Evolutionary conservation across 2,113 vertebrate species (phyloP).

Genomic region (Callaeas wilsoni): DNA sequence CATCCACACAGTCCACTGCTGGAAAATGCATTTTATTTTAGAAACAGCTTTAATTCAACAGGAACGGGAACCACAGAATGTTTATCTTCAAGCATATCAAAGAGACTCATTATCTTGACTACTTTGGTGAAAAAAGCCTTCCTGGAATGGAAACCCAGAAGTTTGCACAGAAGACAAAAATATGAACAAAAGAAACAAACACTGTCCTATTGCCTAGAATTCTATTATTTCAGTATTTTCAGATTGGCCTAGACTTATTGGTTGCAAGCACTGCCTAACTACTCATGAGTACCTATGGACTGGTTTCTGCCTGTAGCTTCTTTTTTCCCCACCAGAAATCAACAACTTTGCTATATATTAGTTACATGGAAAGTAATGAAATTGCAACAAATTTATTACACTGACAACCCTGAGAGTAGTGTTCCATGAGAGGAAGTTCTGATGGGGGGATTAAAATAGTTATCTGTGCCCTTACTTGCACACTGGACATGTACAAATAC

Average conservation of each 20-base stretch:
- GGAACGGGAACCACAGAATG: neutral
- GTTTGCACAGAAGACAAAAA: neutral
- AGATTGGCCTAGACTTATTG: neutral
- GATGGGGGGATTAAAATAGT: neutral
- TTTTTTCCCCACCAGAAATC: neutral
- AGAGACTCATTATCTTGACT: neutral
- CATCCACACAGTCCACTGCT: neutral
- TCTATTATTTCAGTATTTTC: neutral
- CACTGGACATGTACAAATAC: neutral
- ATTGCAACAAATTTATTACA: neutral
- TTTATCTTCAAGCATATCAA: neutral
- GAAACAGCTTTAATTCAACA: neutral
- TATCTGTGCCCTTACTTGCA: neutral
- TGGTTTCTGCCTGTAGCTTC: neutral
- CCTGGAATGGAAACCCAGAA: neutral
- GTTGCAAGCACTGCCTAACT: neutral
- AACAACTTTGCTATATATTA: neutral
- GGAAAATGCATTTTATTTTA: conserved; percentile 10
- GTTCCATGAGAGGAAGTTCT: neutral
- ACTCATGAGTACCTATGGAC: neutral
- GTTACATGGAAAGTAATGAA: neutral
- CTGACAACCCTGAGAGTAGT: neutral
- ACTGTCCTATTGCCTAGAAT: neutral
- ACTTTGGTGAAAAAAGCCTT: neutral
- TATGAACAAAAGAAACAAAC: neutral